Evolutionary conservation across 2,888 invertebrate species (phyloP), one percentile per base, ranked within the genome.

Genomic region (Mallateleia sp.): DNA sequence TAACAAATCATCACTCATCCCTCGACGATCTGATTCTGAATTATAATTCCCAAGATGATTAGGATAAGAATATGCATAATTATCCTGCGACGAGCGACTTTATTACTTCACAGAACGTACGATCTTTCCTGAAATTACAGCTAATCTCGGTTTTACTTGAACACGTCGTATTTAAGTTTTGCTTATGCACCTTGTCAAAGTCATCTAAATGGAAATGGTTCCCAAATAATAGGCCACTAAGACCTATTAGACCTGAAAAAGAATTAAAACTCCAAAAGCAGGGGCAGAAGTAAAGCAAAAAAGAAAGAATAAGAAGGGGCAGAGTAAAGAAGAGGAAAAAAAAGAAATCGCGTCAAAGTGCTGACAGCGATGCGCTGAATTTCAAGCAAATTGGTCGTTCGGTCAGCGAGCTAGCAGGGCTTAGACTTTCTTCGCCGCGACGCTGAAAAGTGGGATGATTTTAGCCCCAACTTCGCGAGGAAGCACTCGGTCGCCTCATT

Each of bases 181-280:
- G 83, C 78, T 79, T 75, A 77, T 80, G 78, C 82, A 78, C 72
- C 77, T 25, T 64, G 67, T 34, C 67, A 82, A 78, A 86, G 80
- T 80, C 83, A 79, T 83, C 71, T 87, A 83, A 87, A 87, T 84
- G 80, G 84, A 87, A 87, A 84, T 87, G 62, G 34, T 64, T 28
- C 24, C 54, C 69, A 77, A 84, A 81, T 84, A 84, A 84, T 80
- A 75, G 64, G 60, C 54, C 56, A 54, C 79, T 62, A 38, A 83
- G 69, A 83, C 50, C 42, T 56, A 22, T 71, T 77, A 69, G 69
- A 64, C 24, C 24, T 28, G 58, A 54, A 62, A 28, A 62, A 32
- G 38, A 82, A 75, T 75, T 83, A 77, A 83, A 83, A 74, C 66
- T 56, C 45, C 38, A 32, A 62, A 67, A 62, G 56, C 24, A 56